These are phyloP conservation scores for Neogale vison DNA, from an alignment of 2,113 vertebrate species.

Conservation along the genomic window DNA sequence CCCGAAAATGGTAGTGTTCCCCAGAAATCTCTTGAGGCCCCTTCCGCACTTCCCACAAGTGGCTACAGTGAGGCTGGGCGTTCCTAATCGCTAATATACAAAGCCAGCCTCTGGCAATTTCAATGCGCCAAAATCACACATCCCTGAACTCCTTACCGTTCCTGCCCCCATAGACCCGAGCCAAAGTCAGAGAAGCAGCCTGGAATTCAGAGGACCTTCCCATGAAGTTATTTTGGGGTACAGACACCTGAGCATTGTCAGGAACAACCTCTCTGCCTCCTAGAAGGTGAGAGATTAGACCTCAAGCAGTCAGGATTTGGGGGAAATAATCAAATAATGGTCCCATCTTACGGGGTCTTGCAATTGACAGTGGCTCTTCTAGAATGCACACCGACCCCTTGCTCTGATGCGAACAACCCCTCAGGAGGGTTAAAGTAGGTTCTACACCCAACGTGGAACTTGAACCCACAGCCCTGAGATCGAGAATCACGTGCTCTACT, in stretches of 20 bases:
- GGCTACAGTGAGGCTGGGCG: not conserved
- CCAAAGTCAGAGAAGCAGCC: not conserved
- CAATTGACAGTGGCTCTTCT: not conserved
- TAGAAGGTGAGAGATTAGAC: not conserved
- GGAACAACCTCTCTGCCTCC: not conserved
- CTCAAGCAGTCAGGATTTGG: not conserved
- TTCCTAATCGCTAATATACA: not conserved
- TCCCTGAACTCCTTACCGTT: not conserved
- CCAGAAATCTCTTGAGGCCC: not conserved
- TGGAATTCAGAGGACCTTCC: not conserved
- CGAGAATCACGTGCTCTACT: not conserved
- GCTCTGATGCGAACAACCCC: no score
- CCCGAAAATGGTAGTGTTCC: not conserved
- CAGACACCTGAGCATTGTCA: not conserved
- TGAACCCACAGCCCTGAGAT: not conserved
- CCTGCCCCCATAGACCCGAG: not conserved
- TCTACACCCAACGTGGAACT: not conserved
- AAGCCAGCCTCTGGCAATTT: not conserved
- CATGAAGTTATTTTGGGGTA: not conserved
- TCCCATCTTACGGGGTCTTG: not conserved
- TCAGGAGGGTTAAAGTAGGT: not conserved
- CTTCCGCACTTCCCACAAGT: accelerated
- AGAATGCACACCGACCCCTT: not conserved
- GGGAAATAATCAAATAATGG: not conserved
- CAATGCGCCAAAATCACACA: accelerated